phyloP scores from a whole-genome alignment of 2,888 invertebrate species.

The Chaetogeoica ovagalla region DNA sequence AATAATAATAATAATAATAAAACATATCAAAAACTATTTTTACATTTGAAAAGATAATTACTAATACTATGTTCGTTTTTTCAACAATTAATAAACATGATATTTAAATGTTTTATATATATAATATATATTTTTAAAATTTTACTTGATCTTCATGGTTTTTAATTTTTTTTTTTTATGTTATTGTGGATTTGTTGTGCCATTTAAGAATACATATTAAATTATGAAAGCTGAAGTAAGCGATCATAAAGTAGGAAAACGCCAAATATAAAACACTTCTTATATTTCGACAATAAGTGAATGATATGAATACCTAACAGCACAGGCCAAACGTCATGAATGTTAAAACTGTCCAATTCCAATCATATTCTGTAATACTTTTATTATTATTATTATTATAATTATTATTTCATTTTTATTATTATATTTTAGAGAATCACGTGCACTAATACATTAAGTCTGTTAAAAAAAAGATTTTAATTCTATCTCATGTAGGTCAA shows the following conservation, averaged over 20 bases:
- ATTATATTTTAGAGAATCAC: slow-evolving; percentile 5
- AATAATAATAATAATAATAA: too few species aligned
- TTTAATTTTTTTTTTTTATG: neutral
- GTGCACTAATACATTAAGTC: neutral
- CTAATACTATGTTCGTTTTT: too few species aligned
- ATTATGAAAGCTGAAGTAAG: neutral
- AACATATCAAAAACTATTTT: too few species aligned
- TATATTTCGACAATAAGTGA: slow-evolving; percentile 9
- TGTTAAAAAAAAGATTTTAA: neutral
- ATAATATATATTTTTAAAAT: too few species aligned
- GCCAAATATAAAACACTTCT: neutral
- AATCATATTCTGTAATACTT: neutral
- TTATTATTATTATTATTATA: neutral
- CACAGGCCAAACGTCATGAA: slow-evolving; percentile 3
- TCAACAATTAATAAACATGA: too few species aligned
- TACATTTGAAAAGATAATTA: too few species aligned
- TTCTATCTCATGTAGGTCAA: neutral
- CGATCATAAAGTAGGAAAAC: neutral
- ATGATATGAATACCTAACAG: neutral
- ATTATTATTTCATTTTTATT: neutral
- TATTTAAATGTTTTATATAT: too few species aligned
- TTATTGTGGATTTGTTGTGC: neutral
- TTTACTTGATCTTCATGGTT: slow-evolving; percentile 10
- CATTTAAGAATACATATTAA: neutral
- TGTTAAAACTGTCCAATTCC: neutral